Conservation (phyloP, 2,113 vertebrate genomes). For the Mormoops blainvillei region DNA sequence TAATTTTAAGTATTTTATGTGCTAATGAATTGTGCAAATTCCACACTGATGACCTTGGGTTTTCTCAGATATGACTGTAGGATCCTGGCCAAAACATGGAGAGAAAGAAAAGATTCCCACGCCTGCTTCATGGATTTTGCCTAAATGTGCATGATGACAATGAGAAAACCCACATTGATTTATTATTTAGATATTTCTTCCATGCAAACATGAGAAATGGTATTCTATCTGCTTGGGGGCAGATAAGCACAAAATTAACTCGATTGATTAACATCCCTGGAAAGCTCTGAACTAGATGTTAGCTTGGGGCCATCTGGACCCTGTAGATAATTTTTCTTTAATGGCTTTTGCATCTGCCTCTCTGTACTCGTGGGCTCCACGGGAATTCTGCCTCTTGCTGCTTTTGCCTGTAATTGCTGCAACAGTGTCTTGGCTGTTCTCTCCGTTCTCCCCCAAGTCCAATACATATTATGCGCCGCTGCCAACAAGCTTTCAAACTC, state of each 20-base stretch:
- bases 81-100: not conserved
- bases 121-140: not conserved
- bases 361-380: not conserved
- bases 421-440: not conserved
- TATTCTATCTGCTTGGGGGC: not conserved
- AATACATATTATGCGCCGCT: not conserved
- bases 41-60: not conserved
- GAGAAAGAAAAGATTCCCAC: not conserved
- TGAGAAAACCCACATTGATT: conserved; percentile 13
- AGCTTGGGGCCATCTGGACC: not conserved
- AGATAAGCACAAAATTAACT: not conserved
- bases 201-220: not conserved
- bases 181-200: not conserved
- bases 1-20: not conserved
- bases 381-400: not conserved
- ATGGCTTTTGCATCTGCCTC: conserved; percentile 1
- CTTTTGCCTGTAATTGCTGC: conserved; percentile 5
- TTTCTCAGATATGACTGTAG: not conserved
- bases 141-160: not conserved
- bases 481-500: conserved; percentile 28
- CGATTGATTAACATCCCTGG: not conserved
- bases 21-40: not conserved
- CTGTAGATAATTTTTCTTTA: not conserved
- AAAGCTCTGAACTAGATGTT: not conserved
- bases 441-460: not conserved